Conservation (phyloP, 1,140 invertebrate species). For the Drosophila bocqueti region DNA sequence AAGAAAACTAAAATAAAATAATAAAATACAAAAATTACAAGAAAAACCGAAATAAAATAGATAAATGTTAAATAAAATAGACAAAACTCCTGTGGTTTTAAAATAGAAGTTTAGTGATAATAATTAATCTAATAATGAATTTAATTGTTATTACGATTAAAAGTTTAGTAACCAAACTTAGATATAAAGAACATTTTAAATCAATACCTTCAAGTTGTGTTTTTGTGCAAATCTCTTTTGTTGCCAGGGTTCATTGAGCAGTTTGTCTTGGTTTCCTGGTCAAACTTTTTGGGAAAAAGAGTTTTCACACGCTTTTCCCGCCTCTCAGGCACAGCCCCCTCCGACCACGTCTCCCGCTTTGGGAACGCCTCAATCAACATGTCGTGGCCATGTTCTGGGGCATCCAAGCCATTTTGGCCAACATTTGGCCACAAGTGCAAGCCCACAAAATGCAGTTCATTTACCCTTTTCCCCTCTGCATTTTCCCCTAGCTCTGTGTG, state of each 20-base stretch:
- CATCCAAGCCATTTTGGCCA: conserved; percentile 73
- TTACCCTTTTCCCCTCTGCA: conserved; percentile 1
- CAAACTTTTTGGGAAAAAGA: conserved; percentile 35
- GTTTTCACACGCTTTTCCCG: conserved; percentile 33
- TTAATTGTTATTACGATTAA: too few species aligned
- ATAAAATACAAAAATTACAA: neutral
- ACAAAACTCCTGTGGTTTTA: neutral
- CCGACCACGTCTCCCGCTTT: neutral
- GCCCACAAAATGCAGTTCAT: conserved; percentile 74
- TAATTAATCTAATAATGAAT: neutral
- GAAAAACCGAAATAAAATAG: neutral
- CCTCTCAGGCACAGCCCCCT: neutral
- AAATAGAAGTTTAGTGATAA: neutral
- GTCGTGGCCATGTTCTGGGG: conserved; percentile 71
- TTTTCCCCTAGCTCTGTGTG: neutral
- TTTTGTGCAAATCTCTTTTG: neutral
- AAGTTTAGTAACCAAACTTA: neutral
- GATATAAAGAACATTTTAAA: neutral
- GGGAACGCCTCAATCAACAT: conserved; percentile 72
- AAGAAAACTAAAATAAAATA: neutral
- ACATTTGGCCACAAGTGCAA: conserved; percentile 81
- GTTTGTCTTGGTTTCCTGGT: conserved; percentile 37
- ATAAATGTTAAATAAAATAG: neutral
- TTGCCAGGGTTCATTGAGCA: neutral
- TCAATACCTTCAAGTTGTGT: neutral